These are phyloP conservation scores for Bolborhynchus lineola DNA, from an alignment of 2,113 vertebrate genomes.

Conservation along the genomic window DNA sequence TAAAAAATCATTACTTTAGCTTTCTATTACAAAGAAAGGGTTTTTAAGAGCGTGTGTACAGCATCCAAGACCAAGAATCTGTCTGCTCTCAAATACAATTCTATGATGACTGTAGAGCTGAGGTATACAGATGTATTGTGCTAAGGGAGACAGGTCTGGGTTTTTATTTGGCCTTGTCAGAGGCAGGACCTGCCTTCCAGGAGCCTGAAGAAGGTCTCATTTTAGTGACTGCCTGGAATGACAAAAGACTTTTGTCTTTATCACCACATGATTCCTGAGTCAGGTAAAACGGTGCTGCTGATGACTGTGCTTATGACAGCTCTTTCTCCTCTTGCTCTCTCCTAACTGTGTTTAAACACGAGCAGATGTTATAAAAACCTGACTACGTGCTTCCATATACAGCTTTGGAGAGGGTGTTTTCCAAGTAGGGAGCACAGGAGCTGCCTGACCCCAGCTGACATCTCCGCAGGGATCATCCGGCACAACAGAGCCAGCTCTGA, in stretches of 20 bases:
- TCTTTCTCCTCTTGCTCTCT: neutral
- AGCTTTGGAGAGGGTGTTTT: neutral
- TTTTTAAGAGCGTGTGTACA: neutral
- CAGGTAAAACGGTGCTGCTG: neutral
- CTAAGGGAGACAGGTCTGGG: neutral
- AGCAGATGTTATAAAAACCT: neutral
- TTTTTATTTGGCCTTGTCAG: neutral
- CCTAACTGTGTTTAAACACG: neutral
- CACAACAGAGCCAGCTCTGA: neutral
- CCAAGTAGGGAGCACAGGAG: neutral
- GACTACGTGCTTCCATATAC: neutral
- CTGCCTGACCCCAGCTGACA: slow-evolving; percentile 13
- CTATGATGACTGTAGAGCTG: neutral
- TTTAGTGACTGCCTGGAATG: neutral
- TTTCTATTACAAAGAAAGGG: neutral
- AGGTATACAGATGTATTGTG: neutral
- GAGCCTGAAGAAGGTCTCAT: neutral
- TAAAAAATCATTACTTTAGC: neutral
- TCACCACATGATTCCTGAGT: neutral
- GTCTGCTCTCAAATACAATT: neutral
- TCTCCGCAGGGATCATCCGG: neutral
- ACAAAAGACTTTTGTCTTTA: neutral
- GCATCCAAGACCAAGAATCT: neutral
- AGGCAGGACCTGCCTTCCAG: neutral
- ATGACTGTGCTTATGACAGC: neutral